Evolutionary conservation across 2,888 invertebrate species (phyloP).

Genomic region (Willowsia nigromaculata): DNA sequence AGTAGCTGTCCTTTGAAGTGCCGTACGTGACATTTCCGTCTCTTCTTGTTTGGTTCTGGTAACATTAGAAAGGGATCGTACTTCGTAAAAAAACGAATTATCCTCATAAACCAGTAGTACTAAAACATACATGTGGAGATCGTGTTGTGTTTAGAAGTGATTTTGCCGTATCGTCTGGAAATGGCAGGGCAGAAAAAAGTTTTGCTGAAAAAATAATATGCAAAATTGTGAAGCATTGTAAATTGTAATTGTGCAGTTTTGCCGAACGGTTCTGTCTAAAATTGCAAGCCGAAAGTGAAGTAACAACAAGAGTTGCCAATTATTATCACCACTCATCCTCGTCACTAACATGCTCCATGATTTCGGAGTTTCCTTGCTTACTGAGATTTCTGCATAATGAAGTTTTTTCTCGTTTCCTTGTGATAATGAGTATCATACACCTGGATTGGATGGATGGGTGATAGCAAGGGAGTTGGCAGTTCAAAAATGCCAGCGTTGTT

Average conservation of each 20-base stretch:
- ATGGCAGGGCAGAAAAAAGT: not conserved
- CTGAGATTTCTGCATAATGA: constrained; percentile 9
- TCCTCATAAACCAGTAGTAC: too few relatives aligned
- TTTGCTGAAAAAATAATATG: not conserved
- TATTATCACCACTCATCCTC: not conserved
- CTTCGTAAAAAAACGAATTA: too few relatives aligned
- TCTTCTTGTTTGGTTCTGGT: not conserved
- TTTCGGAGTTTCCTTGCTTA: not conserved
- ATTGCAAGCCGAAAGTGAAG: not conserved
- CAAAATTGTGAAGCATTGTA: not conserved
- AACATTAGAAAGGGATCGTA: not conserved
- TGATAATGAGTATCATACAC: not conserved
- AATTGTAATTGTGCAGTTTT: not conserved
- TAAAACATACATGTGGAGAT: too few relatives aligned
- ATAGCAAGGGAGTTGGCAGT: not conserved
- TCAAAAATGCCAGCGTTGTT: not conserved
- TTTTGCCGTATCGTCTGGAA: not conserved
- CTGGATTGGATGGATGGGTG: not conserved
- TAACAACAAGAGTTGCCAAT: not conserved
- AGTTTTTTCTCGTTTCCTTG: constrained; percentile 22
- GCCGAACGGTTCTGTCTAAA: not conserved
- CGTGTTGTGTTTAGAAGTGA: not conserved
- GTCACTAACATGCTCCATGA: not conserved
- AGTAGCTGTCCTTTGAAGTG: not conserved
- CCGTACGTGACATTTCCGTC: constrained; percentile 26